These are phyloP conservation scores for Cryptus armator DNA, from an alignment of 2,888 invertebrate species.

Conservation along the genomic window DNA sequence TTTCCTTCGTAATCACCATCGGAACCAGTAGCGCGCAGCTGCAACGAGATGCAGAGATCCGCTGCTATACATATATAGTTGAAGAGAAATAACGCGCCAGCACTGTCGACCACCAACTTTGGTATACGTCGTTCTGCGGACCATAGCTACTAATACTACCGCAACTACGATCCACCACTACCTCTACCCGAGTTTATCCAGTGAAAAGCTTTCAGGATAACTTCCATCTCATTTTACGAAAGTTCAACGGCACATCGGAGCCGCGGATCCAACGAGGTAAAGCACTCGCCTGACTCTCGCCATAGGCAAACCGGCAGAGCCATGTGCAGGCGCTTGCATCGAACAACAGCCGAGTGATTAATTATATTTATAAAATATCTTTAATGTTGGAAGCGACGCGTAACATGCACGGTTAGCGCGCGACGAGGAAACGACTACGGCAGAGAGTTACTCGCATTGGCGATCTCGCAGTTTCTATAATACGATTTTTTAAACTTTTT, in stretches of 20 bases:
- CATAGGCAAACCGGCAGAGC: background rate
- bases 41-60: background rate
- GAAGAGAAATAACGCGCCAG: constrained; percentile 27
- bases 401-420: background rate
- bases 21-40: constrained; percentile 37
- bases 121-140: constrained; percentile 11
- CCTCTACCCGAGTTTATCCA: constrained; percentile 42
- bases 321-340: constrained; percentile 8
- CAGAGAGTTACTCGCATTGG: background rate
- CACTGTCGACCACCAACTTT: constrained; percentile 32
- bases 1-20: constrained; percentile 49
- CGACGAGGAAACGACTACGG: no score
- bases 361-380: constrained; percentile 6
- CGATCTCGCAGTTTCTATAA: background rate
- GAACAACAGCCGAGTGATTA: constrained; percentile 22
- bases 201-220: constrained; percentile 55
- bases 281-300: background rate
- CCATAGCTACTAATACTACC: background rate
- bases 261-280: background rate
- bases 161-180: constrained; percentile 14
- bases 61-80: background rate
- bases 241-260: constrained; percentile 35
- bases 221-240: constrained; percentile 55
- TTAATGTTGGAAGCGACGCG: background rate
- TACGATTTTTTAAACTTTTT: no score